phyloP scores from a whole-genome alignment of 1,140 invertebrate genomes.

The Trichogramma pretiosum region DNA sequence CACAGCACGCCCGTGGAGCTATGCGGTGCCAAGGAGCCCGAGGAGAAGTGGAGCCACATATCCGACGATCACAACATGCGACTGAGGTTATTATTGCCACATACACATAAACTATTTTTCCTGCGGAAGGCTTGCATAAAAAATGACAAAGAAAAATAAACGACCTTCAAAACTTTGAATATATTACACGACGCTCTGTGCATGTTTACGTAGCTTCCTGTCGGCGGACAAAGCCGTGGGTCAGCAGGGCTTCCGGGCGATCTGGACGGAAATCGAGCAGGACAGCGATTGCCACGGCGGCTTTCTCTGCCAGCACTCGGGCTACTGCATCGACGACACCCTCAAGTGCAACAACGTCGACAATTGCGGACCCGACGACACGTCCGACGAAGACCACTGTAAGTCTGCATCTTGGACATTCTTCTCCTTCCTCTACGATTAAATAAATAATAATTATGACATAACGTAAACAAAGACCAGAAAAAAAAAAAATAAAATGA shows the following conservation, averaged over 20 bases:
- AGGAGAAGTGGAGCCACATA: constrained; percentile 70
- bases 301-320: constrained; percentile 58
- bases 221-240: constrained; percentile 77
- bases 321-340: constrained; percentile 71
- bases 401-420: constrained; percentile 46
- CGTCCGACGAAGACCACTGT: constrained; percentile 76
- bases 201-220: constrained; percentile 71
- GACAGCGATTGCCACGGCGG: constrained; percentile 47
- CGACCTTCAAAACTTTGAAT: too few relatives aligned
- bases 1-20: constrained; percentile 72
- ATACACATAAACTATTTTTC: too few relatives aligned
- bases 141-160: too few relatives aligned
- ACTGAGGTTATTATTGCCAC: constrained; percentile 57
- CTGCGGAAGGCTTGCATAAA: too few relatives aligned
- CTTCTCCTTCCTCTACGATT: constrained; percentile 30
- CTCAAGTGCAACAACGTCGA: constrained; percentile 67
- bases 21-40: constrained; percentile 71
- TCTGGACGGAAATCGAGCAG: constrained; percentile 75
- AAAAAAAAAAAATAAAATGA: background rate
- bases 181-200: too few relatives aligned
- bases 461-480: background rate
- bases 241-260: constrained; percentile 69
- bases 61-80: constrained; percentile 76
- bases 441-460: constrained; percentile 41
- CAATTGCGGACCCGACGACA: constrained; percentile 73